phyloP scores from a whole-genome alignment of 2,888 invertebrate genomes.

The Pandemis cinnamomeana region DNA sequence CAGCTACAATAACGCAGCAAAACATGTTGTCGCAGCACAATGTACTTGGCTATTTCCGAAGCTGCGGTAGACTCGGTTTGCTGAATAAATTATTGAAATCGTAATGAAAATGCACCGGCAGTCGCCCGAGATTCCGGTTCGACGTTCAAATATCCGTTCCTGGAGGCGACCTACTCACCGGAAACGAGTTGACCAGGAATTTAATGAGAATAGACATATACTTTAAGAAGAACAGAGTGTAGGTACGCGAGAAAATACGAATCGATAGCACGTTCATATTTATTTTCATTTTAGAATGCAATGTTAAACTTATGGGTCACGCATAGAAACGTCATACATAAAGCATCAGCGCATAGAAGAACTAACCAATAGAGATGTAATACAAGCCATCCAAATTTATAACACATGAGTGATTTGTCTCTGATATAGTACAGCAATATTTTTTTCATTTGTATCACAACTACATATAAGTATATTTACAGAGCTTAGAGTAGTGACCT shows the following conservation, averaged over 20 bases:
- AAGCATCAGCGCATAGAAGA: neutral
- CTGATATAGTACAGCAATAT: too few species aligned
- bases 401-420: too few species aligned
- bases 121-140: constrained; percentile 35
- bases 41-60: neutral
- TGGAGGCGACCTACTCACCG: constrained; percentile 14
- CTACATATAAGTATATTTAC: too few species aligned
- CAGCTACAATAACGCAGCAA: neutral
- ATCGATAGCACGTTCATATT: neutral
- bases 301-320: constrained; percentile 20
- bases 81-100: constrained; percentile 26
- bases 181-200: constrained; percentile 21
- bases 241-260: neutral
- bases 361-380: too few species aligned
- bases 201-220: constrained; percentile 3
- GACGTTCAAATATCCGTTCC: constrained; percentile 34
- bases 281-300: constrained; percentile 1
- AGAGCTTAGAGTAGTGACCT: too few species aligned
- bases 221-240: neutral
- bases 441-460: too few species aligned
- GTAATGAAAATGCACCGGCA: constrained; percentile 35
- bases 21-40: neutral
- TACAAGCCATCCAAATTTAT: too few species aligned
- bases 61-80: neutral
- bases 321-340: constrained; percentile 23